Evolutionary conservation across 2,888 invertebrate species (phyloP).

Genomic region (Carcina quercana): DNA sequence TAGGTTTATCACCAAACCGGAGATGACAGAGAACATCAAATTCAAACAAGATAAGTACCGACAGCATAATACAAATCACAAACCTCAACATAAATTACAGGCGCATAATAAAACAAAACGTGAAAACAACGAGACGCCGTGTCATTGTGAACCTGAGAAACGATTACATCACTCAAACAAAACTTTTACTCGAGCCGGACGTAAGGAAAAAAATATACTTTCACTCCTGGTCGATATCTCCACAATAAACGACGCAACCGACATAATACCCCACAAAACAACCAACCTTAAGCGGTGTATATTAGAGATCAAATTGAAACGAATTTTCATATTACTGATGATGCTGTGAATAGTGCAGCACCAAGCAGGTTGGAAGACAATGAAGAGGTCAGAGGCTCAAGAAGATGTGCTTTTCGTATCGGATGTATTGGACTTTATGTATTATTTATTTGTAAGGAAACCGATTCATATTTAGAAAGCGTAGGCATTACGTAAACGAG

Average conservation of each 20-base stretch:
- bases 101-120: conserved; percentile 18
- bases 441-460: too few relatives aligned
- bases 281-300: conserved; percentile 9
- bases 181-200: conserved; percentile 68
- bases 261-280: conserved; percentile 15
- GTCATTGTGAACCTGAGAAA: conserved; percentile 35
- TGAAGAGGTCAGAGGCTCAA: conserved; percentile 52
- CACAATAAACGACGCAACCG: conserved; percentile 25
- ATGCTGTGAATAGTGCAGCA: conserved; percentile 9
- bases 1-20: too few relatives aligned
- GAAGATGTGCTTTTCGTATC: conserved; percentile 23
- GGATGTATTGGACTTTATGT: not conserved
- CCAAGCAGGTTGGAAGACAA: conserved; percentile 39
- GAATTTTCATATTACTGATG: conserved; percentile 11
- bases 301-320: conserved; percentile 18
- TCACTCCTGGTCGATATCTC: conserved; percentile 40
- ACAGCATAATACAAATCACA: conserved; percentile 15
- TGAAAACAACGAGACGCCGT: conserved; percentile 23
- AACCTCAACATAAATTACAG: conserved; percentile 16
- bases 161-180: conserved; percentile 54
- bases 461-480: too few relatives aligned
- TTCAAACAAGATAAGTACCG: too few relatives aligned
- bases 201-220: conserved; percentile 58
- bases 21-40: too few relatives aligned
- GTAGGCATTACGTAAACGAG: too few relatives aligned